These are phyloP conservation scores for Syngnathus acus DNA, from an alignment of 2,797 vertebrate genomes.

Conservation along the genomic window DNA sequence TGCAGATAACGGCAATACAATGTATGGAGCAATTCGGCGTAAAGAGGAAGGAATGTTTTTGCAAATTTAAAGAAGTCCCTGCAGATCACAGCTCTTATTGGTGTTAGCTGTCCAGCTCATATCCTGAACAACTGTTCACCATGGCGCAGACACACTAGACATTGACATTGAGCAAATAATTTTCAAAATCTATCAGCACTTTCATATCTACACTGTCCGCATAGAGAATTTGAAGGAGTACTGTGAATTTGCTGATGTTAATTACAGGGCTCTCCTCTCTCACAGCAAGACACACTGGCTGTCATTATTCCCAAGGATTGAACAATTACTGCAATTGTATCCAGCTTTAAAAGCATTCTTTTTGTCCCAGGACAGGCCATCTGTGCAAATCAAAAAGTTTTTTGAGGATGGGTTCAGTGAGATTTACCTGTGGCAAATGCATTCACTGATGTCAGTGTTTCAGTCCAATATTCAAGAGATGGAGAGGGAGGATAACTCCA, in stretches of 20 bases:
- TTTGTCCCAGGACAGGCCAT: conserved; percentile 23
- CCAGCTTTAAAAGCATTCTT: conserved; percentile 33
- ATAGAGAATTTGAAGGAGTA: neutral
- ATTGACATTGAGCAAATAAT: neutral
- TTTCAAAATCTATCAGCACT: neutral
- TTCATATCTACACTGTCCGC: neutral
- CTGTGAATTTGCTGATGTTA: neutral
- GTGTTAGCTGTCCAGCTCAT: neutral
- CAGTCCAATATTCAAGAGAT: conserved; percentile 22
- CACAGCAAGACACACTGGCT: conserved; percentile 2
- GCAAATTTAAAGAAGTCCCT: neutral
- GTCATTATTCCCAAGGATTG: conserved; percentile 5
- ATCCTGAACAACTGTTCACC: neutral
- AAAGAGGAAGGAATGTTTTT: neutral
- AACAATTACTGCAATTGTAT: conserved; percentile 32
- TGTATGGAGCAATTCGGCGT: neutral
- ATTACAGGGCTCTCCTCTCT: neutral
- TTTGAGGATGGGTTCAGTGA: conserved; percentile 19
- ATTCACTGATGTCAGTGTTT: conserved; percentile 26
- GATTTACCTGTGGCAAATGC: conserved; percentile 28
- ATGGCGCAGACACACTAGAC: neutral
- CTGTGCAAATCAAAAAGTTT: conserved; percentile 8
- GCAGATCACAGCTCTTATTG: neutral
- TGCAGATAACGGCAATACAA: neutral
- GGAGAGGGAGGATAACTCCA: conserved; percentile 21